Evolutionary conservation across 2,797 vertebrate genomes (phyloP).

Genomic region (Catharus ustulatus): DNA sequence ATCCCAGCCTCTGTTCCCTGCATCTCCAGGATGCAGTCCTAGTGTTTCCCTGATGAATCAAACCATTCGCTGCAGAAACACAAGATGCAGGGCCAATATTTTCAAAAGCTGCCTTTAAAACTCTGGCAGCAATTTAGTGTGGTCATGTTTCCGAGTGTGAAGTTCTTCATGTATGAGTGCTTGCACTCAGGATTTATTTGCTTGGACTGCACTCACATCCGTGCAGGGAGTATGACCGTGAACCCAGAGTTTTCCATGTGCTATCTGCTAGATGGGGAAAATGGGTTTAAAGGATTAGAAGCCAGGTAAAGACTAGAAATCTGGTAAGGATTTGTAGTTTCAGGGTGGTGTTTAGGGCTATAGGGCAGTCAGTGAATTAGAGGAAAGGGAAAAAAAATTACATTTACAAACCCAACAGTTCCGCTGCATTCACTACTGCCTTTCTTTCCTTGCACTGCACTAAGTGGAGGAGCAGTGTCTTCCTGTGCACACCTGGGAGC

Average conservation of each 20-base stretch:
- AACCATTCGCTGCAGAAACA: constrained; percentile 40
- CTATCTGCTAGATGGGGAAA: not conserved
- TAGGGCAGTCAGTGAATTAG: not conserved
- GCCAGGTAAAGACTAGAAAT: not conserved
- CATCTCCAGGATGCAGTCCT: not conserved
- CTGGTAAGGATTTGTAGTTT: not conserved
- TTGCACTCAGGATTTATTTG: constrained; percentile 61
- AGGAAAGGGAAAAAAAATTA: not conserved
- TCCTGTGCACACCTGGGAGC: not conserved
- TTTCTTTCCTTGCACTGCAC: not conserved
- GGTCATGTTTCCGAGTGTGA: constrained; percentile 58
- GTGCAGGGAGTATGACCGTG: not conserved
- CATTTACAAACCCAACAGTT: not conserved
- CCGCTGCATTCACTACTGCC: not conserved
- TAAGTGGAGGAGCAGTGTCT: not conserved
- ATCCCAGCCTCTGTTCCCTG: not conserved
- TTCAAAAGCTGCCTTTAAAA: constrained; percentile 61
- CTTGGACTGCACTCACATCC: constrained; percentile 33
- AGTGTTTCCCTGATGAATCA: constrained; percentile 34
- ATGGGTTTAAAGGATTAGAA: not conserved
- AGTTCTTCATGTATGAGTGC: constrained; percentile 62
- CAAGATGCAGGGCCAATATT: constrained; percentile 35
- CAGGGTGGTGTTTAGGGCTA: not conserved
- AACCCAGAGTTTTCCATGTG: constrained; percentile 10
- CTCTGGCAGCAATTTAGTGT: constrained; percentile 45